Evolutionary conservation across 2,113 vertebrate genomes (phyloP).

Genomic region (Orycteropus afer): DNA sequence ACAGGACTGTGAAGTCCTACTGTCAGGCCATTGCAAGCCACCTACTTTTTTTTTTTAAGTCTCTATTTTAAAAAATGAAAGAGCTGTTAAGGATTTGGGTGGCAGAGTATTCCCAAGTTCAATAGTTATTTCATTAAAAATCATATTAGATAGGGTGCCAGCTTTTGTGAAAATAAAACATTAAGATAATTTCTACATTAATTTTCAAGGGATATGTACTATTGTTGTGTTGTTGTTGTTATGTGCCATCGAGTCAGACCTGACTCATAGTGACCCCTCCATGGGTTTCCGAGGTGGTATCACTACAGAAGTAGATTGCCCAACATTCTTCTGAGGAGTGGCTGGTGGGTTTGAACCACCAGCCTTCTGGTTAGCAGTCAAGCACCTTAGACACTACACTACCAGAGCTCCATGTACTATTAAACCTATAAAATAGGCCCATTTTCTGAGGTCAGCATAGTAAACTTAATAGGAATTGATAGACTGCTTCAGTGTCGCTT

Average conservation of each 20-base stretch:
- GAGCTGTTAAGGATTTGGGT: not conserved
- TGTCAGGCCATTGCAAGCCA: not conserved
- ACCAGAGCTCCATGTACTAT: too few relatives aligned
- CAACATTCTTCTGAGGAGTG: too few relatives aligned
- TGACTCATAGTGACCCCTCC: too few relatives aligned
- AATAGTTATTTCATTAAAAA: not conserved
- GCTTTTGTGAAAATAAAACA: conserved; percentile 41
- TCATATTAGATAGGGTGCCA: not conserved
- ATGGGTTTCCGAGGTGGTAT: too few relatives aligned
- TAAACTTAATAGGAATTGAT: conserved; percentile 72
- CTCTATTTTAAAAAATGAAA: conserved; percentile 7
- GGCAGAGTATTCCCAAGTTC: not conserved
- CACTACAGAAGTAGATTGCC: too few relatives aligned
- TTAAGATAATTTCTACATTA: conserved; percentile 5
- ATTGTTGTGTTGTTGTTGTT: too few relatives aligned
- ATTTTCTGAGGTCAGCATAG: conserved; percentile 17
- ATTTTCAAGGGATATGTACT: not conserved
- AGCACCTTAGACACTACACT: too few relatives aligned
- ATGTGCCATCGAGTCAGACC: too few relatives aligned
- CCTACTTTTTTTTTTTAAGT: not conserved
- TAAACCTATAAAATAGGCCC: not conserved
- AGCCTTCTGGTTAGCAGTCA: too few relatives aligned
- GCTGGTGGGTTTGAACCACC: too few relatives aligned
- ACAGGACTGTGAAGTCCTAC: rapidly evolving
- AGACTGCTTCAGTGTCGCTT: conserved; percentile 59